These are phyloP conservation scores for Calameuta pallipes DNA, from an alignment of 2,888 invertebrate species.

Conservation along the genomic window DNA sequence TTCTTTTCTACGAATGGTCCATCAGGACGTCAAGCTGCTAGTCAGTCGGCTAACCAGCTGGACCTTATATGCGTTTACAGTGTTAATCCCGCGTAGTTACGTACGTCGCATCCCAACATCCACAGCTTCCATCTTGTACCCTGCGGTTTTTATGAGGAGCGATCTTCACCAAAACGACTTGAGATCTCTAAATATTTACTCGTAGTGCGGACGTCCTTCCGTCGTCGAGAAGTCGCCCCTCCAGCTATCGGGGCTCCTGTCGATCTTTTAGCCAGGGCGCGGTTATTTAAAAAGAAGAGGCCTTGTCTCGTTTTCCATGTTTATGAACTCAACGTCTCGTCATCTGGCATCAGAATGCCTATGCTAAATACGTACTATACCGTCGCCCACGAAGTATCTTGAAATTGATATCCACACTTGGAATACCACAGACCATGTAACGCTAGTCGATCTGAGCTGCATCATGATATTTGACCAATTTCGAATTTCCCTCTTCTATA, in stretches of 20 bases:
- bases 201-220: slow-evolving; percentile 57
- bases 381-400: background rate
- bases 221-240: slow-evolving; percentile 39
- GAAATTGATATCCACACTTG: background rate
- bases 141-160: slow-evolving; percentile 55
- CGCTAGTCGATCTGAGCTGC: background rate
- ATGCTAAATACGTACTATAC: slow-evolving; percentile 8
- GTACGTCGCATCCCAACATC: background rate
- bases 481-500: background rate
- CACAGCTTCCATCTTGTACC: slow-evolving; percentile 21
- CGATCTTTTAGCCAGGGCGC: background rate
- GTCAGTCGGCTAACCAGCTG: background rate
- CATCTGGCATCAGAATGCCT: slow-evolving; percentile 50
- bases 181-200: slow-evolving; percentile 60
- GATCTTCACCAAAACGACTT: slow-evolving; percentile 49
- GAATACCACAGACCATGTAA: background rate
- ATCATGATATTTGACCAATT: background rate
- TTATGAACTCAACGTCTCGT: slow-evolving; percentile 40
- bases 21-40: background rate
- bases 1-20: background rate
- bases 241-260: background rate
- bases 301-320: background rate
- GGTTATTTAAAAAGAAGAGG: too few relatives aligned
- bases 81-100: background rate
- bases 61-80: background rate